Conservation (phyloP, 2,797 vertebrate genomes). For the Sebastes matsubarae region DNA sequence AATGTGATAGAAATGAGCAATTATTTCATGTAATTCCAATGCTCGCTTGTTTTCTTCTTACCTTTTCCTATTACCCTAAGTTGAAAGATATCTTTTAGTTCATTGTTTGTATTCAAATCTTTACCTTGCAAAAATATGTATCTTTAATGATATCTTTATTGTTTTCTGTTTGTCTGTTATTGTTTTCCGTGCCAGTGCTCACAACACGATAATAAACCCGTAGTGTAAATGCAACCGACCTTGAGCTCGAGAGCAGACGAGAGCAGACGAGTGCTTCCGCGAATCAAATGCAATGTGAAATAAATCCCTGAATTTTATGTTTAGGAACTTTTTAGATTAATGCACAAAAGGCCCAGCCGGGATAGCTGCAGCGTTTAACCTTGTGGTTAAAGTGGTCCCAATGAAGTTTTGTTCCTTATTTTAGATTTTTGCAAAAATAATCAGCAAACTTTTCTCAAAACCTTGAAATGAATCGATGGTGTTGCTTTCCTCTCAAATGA, state of each 20-base stretch:
- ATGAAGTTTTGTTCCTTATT: background rate
- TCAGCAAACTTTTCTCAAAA: background rate
- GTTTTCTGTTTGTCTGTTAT: constrained; percentile 29
- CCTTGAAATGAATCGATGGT: background rate
- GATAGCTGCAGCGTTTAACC: constrained; percentile 4
- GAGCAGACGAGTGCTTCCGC: constrained; percentile 9
- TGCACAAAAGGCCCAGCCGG: background rate
- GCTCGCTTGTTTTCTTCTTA: background rate
- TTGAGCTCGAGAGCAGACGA: constrained; percentile 29
- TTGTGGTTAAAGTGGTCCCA: background rate
- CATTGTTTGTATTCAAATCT: background rate
- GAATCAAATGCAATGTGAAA: constrained; percentile 38
- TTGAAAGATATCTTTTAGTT: background rate
- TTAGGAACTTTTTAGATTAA: constrained; percentile 9
- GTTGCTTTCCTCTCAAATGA: background rate
- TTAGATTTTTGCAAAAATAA: background rate
- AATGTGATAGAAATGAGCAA: constrained; percentile 1
- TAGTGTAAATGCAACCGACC: constrained; percentile 38
- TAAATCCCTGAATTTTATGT: constrained; percentile 12
- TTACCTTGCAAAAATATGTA: constrained; percentile 1
- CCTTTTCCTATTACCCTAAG: background rate
- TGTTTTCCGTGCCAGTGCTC: constrained; percentile 18
- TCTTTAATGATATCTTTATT: constrained; percentile 22
- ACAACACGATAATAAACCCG: constrained; percentile 31
- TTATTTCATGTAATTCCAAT: background rate